Evolutionary conservation across 1,140 invertebrate species (phyloP).

Genomic region (Trichonephila clavipes): DNA sequence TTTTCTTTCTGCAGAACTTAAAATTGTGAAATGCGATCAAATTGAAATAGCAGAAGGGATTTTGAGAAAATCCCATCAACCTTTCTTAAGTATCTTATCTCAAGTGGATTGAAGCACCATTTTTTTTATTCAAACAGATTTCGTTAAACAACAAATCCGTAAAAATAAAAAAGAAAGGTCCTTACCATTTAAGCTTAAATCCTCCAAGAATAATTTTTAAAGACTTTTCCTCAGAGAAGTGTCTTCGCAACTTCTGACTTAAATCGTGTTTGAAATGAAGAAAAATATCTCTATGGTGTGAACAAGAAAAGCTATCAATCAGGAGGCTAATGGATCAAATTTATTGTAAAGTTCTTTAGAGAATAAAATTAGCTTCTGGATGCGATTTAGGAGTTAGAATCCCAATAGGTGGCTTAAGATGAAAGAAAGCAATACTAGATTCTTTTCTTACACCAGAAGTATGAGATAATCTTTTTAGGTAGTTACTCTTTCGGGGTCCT

Average conservation of each 20-base stretch:
- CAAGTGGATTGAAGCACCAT: background rate
- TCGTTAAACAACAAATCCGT: slow-evolving; percentile 15
- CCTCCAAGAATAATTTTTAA: background rate
- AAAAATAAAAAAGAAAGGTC: background rate
- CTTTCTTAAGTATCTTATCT: too few relatives aligned
- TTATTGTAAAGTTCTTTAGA: slow-evolving; percentile 14
- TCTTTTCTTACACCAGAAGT: background rate
- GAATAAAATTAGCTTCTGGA: background rate
- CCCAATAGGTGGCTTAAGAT: background rate
- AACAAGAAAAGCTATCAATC: slow-evolving; percentile 23
- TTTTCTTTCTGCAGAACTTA: background rate
- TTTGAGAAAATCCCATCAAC: too few relatives aligned
- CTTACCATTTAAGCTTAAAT: slow-evolving; percentile 17
- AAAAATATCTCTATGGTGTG: background rate
- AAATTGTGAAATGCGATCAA: slow-evolving; percentile 2
- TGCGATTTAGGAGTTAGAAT: background rate
- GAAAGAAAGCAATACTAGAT: background rate
- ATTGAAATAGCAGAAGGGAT: slow-evolving; percentile 18
- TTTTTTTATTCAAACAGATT: slow-evolving; percentile 24
- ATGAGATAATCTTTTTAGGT: background rate
- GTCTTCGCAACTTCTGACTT: slow-evolving; percentile 14
- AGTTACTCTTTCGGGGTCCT: background rate
- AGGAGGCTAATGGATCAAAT: slow-evolving; percentile 2
- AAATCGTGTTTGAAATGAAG: background rate
- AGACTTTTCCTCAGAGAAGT: background rate